Base-by-base conservation (phyloP, 2,888 invertebrate species). In the Lasioglossum marginatum region DNA sequence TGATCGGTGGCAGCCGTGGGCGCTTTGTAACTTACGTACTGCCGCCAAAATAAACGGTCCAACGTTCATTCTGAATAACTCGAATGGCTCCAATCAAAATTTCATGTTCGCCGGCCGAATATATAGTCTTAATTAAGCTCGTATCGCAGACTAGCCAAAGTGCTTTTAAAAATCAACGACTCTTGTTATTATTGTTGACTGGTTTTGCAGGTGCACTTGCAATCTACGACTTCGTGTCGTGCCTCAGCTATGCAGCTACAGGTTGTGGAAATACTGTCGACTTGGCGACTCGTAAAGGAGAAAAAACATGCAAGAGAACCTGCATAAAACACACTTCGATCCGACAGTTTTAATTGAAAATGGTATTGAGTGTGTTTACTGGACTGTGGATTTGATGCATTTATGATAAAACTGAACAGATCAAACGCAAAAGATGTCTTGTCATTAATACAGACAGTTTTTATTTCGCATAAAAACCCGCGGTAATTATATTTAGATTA, bases 1-100 rank as follows among this genome's bases (percentile, higher is more conserved):
- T 92, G 93, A 94, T 94, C 90, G 92, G 92, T 92, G 91, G 92
- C 91, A 84, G 91, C 89, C 89, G 89, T 82, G 89, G 57, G 57
- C 57, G 57, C 57, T 57, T 57, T 57, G n/a, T n/a, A 57, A 57
- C n/a, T n/a, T 52, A 52, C 52, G 52, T n/a, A 52, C 52, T 52
- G 52, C 52, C 23, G n/a, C 10, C 52, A 10, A n/a, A 19, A 73
- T 37, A 19, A 74, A 77, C 77, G 76, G 80, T 83, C 82, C 85
- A 81, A 81, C 83, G 84, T 86, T 86, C 88, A 81, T 85, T 87
- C 84, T 77, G 76, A 86, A 89, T 87, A 86, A 60, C 85, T 70
- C 70, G 76, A 75, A 78, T 88, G 85, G 81, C 72, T 66, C 63
- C 77, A 86, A 86, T 86, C 73, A 83, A 75, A 84, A 89, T 89